phyloP scores from a whole-genome alignment of 1,140 invertebrate genomes.

The Charaxes varanes region DNA sequence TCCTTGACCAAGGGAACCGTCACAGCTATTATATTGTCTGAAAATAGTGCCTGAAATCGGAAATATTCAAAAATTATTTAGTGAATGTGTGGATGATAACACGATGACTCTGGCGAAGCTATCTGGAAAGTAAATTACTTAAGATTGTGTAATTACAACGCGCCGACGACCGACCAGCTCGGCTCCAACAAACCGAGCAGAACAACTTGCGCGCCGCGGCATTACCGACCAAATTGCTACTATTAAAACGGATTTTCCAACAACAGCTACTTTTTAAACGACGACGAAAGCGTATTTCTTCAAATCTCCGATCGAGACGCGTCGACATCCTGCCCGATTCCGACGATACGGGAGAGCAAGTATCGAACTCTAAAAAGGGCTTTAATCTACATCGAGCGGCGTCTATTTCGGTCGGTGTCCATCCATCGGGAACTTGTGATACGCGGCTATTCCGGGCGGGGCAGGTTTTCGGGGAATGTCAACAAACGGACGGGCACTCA shows the following conservation, averaged over 20 bases:
- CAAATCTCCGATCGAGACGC: constrained; percentile 26
- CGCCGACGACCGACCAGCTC: neutral
- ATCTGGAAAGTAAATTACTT: constrained; percentile 9
- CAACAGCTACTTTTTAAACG: constrained; percentile 19
- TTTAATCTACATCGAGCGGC: constrained; percentile 45
- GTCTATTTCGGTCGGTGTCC: constrained; percentile 63
- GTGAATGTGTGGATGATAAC: no score
- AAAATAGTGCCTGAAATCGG: no score
- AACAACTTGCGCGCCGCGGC: no score
- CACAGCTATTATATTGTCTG: no score
- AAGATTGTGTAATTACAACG: constrained; percentile 14
- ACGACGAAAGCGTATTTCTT: constrained; percentile 19
- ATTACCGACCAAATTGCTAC: no score
- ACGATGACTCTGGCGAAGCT: constrained; percentile 6
- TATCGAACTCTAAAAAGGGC: constrained; percentile 50
- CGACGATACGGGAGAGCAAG: constrained; percentile 35
- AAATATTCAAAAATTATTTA: no score
- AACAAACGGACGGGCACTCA: constrained; percentile 64
- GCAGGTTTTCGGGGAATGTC: constrained; percentile 72
- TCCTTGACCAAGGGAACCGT: no score
- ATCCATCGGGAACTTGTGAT: constrained; percentile 61
- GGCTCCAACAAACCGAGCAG: constrained; percentile 16
- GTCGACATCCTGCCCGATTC: constrained; percentile 42
- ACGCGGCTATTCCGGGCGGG: constrained; percentile 60
- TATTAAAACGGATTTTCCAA: constrained; percentile 8